A percentile compares a stretch with the other conserved stretches of the same genome.
Conservation (phyloP, 2,113 vertebrate species). For the Isurus oxyrinchus region DNA sequence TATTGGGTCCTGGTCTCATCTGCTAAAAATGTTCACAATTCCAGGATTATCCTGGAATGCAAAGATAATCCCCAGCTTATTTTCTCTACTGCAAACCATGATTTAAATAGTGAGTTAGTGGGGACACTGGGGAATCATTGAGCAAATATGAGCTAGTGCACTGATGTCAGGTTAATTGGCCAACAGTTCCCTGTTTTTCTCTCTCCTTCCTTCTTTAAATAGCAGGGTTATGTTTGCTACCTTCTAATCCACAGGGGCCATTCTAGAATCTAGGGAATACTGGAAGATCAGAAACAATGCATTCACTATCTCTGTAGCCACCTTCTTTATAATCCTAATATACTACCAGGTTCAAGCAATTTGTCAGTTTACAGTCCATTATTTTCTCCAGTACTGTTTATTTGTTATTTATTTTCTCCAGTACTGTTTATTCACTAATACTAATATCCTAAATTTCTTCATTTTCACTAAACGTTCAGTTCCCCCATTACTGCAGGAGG, state of each 20-base stretch:
- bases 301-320: neutral
- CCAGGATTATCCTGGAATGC: neutral
- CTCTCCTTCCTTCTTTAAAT: neutral
- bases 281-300: neutral
- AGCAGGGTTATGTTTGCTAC: neutral
- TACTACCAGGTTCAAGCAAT: neutral
- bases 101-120: neutral
- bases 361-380: neutral
- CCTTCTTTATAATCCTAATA: neutral
- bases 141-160: neutral
- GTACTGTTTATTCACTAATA: neutral
- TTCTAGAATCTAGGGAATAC: neutral
- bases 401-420: neutral
- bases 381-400: neutral
- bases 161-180: neutral
- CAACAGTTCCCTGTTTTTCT: neutral
- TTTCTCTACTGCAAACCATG: neutral
- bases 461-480: no score
- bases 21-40: neutral
- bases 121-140: neutral
- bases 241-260: neutral
- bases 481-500: no score
- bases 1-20: neutral
- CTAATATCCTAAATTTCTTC: no score
- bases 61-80: neutral